These are phyloP conservation scores for Hypolimnas misippus DNA, from an alignment of 2,888 invertebrate species.

Conservation along the genomic window DNA sequence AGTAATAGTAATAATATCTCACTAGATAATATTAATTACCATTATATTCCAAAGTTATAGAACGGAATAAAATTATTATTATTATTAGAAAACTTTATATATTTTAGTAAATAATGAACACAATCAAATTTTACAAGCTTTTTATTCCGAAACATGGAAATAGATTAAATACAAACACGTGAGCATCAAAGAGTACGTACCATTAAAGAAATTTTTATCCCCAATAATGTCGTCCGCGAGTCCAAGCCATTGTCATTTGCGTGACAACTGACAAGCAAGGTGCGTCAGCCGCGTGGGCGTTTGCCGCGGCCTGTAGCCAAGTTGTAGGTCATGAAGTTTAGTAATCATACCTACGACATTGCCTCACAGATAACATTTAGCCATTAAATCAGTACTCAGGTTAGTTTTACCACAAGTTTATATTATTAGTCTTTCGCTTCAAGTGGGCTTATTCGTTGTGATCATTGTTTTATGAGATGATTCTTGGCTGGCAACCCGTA, in stretches of 20 bases:
- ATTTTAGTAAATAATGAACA: no score
- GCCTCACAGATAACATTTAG: constrained; percentile 19
- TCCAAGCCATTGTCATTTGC: constrained; percentile 43
- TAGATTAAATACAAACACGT: neutral
- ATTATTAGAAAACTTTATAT: no score
- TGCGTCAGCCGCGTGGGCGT: constrained; percentile 45
- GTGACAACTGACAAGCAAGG: constrained; percentile 46
- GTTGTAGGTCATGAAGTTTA: constrained; percentile 43
- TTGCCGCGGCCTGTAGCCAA: constrained; percentile 39
- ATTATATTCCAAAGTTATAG: no score
- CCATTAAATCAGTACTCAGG: constrained; percentile 11
- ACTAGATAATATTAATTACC: no score
- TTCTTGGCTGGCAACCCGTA: constrained; percentile 36
- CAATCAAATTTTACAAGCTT: no score
- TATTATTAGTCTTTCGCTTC: constrained; percentile 34
- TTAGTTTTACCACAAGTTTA: constrained; percentile 32
- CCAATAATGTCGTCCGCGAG: constrained; percentile 33
- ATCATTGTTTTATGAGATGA: constrained; percentile 38
- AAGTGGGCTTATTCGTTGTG: constrained; percentile 19
- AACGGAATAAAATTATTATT: no score
- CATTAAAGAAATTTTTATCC: constrained; percentile 21
- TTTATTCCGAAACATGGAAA: neutral
- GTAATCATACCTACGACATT: constrained; percentile 25
- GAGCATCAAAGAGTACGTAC: constrained; percentile 22
- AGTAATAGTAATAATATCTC: no score